phyloP scores from a whole-genome alignment of 2,113 vertebrate genomes.

The Calcarius ornatus region DNA sequence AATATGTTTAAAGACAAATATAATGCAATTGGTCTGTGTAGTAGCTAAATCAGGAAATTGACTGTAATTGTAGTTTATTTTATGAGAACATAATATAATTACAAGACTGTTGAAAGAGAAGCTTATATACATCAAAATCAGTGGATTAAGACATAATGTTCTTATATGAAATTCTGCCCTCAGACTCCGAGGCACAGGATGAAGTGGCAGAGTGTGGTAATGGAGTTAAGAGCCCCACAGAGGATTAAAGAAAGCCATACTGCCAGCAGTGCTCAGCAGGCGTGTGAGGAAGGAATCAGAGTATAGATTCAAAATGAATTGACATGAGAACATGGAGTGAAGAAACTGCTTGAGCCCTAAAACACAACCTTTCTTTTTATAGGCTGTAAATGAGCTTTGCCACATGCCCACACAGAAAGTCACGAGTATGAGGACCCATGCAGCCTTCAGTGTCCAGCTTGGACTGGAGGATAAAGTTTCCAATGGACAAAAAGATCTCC shows the following conservation, averaged over 20 bases:
- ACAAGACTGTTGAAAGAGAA: neutral
- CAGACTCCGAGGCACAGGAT: neutral
- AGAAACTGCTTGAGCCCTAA: neutral
- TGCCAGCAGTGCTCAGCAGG: neutral
- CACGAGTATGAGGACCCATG: neutral
- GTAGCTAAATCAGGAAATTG: constrained; percentile 44
- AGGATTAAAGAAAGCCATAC: neutral
- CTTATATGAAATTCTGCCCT: neutral
- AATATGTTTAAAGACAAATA: constrained; percentile 18
- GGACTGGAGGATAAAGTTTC: neutral
- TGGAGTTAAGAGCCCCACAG: neutral
- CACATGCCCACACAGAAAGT: neutral
- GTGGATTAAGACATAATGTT: neutral
- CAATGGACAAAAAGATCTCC: neutral
- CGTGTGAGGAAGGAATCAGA: neutral
- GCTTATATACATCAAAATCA: constrained; percentile 38
- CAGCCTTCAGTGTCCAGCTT: neutral
- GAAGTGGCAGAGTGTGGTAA: neutral
- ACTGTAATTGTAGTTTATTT: constrained; percentile 28
- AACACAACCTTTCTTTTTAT: neutral
- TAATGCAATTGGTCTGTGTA: neutral
- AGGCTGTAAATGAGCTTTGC: neutral
- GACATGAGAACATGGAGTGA: neutral
- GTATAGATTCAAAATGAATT: neutral
- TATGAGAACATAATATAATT: constrained; percentile 40